phyloP scores from a whole-genome alignment of 2,888 invertebrate genomes.

The Odontothrips loti region DNA sequence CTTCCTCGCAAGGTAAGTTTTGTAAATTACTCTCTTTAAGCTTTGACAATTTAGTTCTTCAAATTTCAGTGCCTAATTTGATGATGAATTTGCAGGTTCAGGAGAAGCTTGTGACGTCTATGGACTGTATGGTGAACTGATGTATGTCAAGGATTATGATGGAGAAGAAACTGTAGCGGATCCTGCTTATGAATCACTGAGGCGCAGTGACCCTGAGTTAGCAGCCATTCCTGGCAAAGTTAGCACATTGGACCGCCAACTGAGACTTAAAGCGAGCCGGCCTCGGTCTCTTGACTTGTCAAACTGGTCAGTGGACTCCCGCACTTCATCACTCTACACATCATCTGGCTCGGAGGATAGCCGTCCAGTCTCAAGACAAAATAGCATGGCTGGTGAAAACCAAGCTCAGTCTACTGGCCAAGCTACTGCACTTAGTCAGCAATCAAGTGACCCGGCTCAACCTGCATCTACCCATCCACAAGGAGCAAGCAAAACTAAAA shows the following conservation, averaged over 20 bases:
- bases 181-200: conserved; percentile 44
- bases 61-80: background rate
- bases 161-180: conserved; percentile 67
- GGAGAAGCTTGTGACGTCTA: conserved; percentile 76
- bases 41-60: background rate
- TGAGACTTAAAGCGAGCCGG: conserved; percentile 76
- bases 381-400: conserved; percentile 62
- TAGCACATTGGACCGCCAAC: conserved; percentile 71
- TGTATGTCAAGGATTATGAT: conserved; percentile 83
- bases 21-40: background rate
- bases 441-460: conserved; percentile 35
- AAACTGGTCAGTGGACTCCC: conserved; percentile 83
- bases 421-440: conserved; percentile 45
- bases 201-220: conserved; percentile 31
- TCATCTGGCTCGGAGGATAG: conserved; percentile 58
- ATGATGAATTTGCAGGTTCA: conserved; percentile 41
- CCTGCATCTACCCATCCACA: conserved; percentile 34
- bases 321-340: conserved; percentile 73
- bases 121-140: conserved; percentile 81
- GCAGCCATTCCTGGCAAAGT: conserved; percentile 76
- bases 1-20: conserved; percentile 50
- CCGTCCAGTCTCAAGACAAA: conserved; percentile 61
- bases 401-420: conserved; percentile 44
- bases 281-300: conserved; percentile 78
- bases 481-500: conserved; percentile 41